Evolutionary conservation across 2,797 vertebrate species (phyloP), one percentile per base, ranked within the genome.

Genomic region (Danio choprae): DNA sequence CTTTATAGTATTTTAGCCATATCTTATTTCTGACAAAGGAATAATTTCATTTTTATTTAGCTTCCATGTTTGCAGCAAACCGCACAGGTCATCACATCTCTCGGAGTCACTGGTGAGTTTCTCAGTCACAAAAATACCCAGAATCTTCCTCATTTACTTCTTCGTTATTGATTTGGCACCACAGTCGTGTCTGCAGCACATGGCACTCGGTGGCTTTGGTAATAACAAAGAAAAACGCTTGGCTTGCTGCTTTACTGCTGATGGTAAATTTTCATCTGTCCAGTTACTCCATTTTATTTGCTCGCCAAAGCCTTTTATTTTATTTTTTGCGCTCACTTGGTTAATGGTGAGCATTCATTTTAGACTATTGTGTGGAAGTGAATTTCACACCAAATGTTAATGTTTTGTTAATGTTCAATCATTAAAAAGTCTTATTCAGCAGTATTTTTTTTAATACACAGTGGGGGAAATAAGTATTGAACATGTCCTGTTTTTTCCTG

Each of bases 221-320:
- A 58, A 10, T 10, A 15, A 44, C 12, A 43, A 29, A 58, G 53
- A 58, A 43, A 72, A 58, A 22, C 4, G 8, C 53, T 44, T 43
- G 53, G 40, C 18, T 44, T 72, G 70, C 53, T 44, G 8, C 70
- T 58, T 44, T 72, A 43, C 53, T 72, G 53, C 69, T 71, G 69
- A 71, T 56, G 69, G 69, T 20, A 18, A 43, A 55, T 55, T 56
- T 56, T 22, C 51, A 44, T 44, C 18, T 22, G 38, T 58, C 70
- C 13, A 44, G 12, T 44, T 16, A 43, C 50, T 71, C 9, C 5
- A 18, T 11, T 70, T 70, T 70, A 55, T 55, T 40, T 40, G 29
- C 36, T 70, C 6, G 11, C 50, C 50, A 71, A 20, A 71, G 4
- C 29, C 22, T 69, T 68, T 48, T 53, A 38, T 29, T n/a, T n/a